Conservation (phyloP, 2,888 invertebrate species). For the Parnassius mnemosyne region DNA sequence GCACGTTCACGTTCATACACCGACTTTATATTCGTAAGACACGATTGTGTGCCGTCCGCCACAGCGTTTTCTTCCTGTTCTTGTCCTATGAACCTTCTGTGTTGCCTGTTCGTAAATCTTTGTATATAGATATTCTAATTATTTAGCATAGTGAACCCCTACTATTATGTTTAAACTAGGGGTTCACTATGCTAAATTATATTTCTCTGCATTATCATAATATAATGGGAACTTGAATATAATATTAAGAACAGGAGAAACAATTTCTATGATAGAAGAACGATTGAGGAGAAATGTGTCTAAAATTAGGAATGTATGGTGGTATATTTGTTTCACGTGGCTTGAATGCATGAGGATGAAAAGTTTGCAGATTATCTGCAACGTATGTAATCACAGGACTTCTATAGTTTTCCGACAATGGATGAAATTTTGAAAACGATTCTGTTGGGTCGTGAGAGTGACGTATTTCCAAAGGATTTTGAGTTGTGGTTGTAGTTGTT, state of each 20-base stretch:
- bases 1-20: no score
- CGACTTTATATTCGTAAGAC: no score
- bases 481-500: conserved; percentile 9
- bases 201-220: no score
- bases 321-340: conserved; percentile 4
- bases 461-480: conserved; percentile 5
- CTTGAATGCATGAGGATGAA: conserved; percentile 5
- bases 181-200: no score
- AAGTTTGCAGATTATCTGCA: conserved; percentile 11
- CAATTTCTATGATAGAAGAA: conserved; percentile 15
- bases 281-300: neutral
- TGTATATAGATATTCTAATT: no score
- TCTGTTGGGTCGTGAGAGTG: conserved; percentile 1
- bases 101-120: no score
- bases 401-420: neutral
- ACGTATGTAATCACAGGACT: conserved; percentile 2
- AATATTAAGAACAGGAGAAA: conserved; percentile 7
- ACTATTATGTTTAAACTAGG: no score
- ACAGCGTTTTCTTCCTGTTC: no score
- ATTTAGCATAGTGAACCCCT: no score
- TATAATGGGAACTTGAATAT: neutral
- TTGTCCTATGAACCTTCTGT: no score
- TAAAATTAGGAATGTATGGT: neutral
- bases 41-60: no score
- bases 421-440: conserved; percentile 2